Evolutionary conservation across 2,797 vertebrate genomes (phyloP).

Genomic region (Eurystomus glaucurus): DNA sequence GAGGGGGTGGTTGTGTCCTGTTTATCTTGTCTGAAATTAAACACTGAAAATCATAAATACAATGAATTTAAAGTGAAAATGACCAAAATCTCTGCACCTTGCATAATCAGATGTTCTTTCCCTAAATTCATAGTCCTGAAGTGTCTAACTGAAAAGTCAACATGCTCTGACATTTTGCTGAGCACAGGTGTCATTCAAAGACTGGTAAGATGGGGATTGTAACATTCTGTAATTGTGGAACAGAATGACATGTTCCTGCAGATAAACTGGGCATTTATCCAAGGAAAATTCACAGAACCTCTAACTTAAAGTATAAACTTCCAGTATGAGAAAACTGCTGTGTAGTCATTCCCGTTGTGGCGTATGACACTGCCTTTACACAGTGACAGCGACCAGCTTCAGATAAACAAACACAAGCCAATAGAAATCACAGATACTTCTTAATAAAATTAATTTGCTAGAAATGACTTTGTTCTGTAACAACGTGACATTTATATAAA

Average conservation of each 20-base stretch:
- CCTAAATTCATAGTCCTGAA: neutral
- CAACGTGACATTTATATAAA: slow-evolving; percentile 4
- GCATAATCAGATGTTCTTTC: neutral
- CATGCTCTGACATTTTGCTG: neutral
- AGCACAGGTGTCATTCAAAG: neutral
- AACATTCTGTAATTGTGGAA: neutral
- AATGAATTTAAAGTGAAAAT: neutral
- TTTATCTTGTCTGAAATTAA: neutral
- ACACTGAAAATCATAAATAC: neutral
- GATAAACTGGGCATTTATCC: slow-evolving; percentile 5
- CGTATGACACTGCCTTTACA: neutral
- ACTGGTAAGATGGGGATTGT: neutral
- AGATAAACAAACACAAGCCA: neutral
- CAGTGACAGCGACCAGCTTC: neutral
- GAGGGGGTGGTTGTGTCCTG: neutral
- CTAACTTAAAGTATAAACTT: neutral
- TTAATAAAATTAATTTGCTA: neutral
- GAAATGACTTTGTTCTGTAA: neutral
- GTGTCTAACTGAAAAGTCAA: neutral
- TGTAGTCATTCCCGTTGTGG: neutral
- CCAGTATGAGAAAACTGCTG: neutral
- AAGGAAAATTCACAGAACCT: neutral
- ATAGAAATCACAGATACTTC: neutral
- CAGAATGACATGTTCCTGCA: slow-evolving; percentile 16
- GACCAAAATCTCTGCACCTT: neutral